Evolutionary conservation across 2,113 vertebrate species (phyloP), one percentile per base, ranked within the genome.

Genomic region (Nothocercus nigrocapillus): DNA sequence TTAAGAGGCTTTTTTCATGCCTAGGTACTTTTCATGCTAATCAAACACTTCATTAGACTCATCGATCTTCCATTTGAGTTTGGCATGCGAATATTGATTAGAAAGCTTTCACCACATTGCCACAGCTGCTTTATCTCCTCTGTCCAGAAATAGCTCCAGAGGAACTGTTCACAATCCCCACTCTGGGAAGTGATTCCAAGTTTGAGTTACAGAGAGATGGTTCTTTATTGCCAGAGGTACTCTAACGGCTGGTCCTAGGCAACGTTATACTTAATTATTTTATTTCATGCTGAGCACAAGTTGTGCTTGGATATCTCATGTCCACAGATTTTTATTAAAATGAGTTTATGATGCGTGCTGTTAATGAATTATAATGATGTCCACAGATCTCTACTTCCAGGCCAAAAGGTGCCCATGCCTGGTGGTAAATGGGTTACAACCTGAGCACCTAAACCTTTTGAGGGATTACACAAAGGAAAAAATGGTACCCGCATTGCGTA

Each of bases 401-500:
- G 40, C 19, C 38, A 28, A 13, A 22, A 44, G 25, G 38, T 9
- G 28, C 28, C 53, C 53, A 30, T 56, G 53, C 14, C 53, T 56
- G 53, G 15, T 56, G 53, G 27, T 56, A 56, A 27, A 28, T 9
- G 8, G 28, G 53, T 58, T 58, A 58, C 54, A 67, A 7, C 11
- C 1, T 0, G 18, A 13, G 18, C 4, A 0, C 2, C 1, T n/a
- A 49, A 69, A 66, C 19, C 40, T 8, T 7, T 13, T 49, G 22
- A 49, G 69, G 13, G 24, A 6, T 32, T 22, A 45, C 54, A 17
- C 7, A 9, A 9, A 54, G 42, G 61, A 15, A 4, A 4, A 13
- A 64, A 51, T 2, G 4, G 11, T 40, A 63, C 12, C 44, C 0
- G 0, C 17, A 56, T 3, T 70, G 12, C 40, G 8, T 28, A 30